A percentile compares a stretch with the other conserved stretches of the same genome.
phyloP scores from a whole-genome alignment of 2,113 vertebrate genomes.

The Sorex fumeus region DNA sequence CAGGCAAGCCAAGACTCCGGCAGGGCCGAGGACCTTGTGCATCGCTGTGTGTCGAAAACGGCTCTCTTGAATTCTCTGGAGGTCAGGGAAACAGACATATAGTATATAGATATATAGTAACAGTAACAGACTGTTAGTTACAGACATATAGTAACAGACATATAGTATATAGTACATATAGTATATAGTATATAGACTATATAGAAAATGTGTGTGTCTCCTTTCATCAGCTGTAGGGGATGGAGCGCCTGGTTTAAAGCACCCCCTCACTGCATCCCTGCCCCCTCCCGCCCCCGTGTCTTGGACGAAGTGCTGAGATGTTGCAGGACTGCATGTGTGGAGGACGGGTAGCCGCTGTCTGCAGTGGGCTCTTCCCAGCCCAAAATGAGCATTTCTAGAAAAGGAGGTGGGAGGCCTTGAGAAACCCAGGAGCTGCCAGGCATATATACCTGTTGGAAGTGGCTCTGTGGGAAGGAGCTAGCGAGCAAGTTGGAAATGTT shows the following conservation, averaged over 20 bases:
- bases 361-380: neutral
- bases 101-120: no score
- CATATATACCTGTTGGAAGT: neutral
- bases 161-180: no score
- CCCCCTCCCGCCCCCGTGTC: neutral
- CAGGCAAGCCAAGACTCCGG: slow-evolving; percentile 13
- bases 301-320: neutral
- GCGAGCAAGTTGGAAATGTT: neutral
- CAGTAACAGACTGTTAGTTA: no score
- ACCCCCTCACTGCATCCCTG: neutral
- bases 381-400: neutral
- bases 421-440: neutral
- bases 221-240: slow-evolving; percentile 61
- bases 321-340: neutral
- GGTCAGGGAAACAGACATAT: slow-evolving; percentile 69
- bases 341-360: neutral
- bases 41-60: slow-evolving; percentile 22
- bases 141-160: neutral
- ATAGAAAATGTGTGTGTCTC: neutral
- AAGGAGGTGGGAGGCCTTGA: neutral
- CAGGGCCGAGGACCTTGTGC: no score
- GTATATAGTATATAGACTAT: no score
- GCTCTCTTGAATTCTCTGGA: slow-evolving; percentile 32
- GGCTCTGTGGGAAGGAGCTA: neutral
- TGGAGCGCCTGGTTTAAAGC: slow-evolving; percentile 26